Evolutionary conservation across 2,113 vertebrate species (phyloP).

Genomic region (Candoia aspera): DNA sequence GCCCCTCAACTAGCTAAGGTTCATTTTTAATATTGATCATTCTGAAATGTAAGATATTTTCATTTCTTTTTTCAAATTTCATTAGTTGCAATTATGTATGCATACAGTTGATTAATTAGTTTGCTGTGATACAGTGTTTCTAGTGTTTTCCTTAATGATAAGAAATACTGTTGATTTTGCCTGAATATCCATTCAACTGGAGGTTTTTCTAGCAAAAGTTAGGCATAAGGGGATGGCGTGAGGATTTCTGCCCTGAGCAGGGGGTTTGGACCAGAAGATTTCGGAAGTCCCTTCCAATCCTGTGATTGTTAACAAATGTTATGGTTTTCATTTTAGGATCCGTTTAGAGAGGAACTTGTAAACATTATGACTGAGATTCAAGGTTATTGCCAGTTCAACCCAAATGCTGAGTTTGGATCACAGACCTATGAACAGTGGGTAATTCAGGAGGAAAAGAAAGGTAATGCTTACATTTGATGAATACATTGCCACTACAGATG

Average conservation of each 20-base stretch:
- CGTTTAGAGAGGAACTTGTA: slow-evolving; percentile 87
- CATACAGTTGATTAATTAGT: not conserved
- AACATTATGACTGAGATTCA: slow-evolving; percentile 90
- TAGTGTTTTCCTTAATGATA: not conserved
- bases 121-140: slow-evolving; percentile 1
- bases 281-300: not conserved
- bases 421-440: slow-evolving; percentile 94
- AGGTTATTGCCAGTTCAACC: slow-evolving; percentile 74
- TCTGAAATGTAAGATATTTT: not conserved
- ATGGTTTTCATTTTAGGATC: slow-evolving; percentile 81
- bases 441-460: slow-evolving; percentile 83
- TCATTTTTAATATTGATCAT: not conserved
- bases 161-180: slow-evolving; percentile 4
- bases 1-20: not conserved
- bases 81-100: not conserved
- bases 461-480: slow-evolving; percentile 66
- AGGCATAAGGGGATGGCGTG: not conserved
- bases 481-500: not conserved
- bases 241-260: not conserved
- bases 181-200: slow-evolving; percentile 2
- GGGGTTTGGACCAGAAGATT: not conserved
- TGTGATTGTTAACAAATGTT: not conserved
- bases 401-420: slow-evolving; percentile 84
- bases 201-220: not conserved
- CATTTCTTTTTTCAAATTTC: not conserved